These are phyloP conservation scores for Dasyprocta punctata DNA, from an alignment of 2,113 vertebrate species.

Conservation along the genomic window DNA sequence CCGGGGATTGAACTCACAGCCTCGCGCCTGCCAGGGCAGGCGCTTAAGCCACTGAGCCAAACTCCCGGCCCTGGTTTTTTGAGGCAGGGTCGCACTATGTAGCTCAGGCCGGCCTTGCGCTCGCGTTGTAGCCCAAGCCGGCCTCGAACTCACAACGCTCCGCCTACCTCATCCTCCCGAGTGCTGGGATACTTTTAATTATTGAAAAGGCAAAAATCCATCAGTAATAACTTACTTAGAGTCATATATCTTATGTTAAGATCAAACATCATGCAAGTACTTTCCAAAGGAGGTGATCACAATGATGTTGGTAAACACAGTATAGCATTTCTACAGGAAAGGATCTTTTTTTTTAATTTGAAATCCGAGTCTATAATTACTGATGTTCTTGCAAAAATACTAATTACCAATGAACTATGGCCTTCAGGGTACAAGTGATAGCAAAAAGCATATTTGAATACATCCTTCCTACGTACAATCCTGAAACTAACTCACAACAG, in stretches of 20 bases:
- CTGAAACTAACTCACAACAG: constrained; percentile 16
- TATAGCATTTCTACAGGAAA: not conserved
- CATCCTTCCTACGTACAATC: not conserved
- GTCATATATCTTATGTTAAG: not conserved
- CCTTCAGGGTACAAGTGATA: not conserved
- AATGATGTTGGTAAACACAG: not conserved
- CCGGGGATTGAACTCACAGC: no score
- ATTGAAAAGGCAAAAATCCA: not conserved
- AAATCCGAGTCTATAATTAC: not conserved
- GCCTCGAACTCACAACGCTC: no score
- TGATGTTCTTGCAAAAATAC: constrained; percentile 53
- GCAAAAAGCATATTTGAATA: constrained; percentile 29
- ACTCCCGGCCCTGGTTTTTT: no score
- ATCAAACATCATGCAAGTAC: not conserved
- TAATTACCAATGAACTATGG: constrained; percentile 51
- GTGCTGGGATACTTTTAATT: constrained; percentile 49
- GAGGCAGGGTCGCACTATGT: no score
- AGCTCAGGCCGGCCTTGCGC: no score
- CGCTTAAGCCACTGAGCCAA: no score
- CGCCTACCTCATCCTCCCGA: no score
- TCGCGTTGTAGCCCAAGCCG: no score
- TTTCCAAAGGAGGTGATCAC: not conserved
- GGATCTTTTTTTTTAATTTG: not conserved
- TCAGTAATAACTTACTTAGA: not conserved
- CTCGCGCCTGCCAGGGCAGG: no score